A percentile compares a stretch with the other conserved stretches of the same genome.
phyloP scores from a whole-genome alignment of 2,113 vertebrate genomes.

The Eurypyga helias region DNA sequence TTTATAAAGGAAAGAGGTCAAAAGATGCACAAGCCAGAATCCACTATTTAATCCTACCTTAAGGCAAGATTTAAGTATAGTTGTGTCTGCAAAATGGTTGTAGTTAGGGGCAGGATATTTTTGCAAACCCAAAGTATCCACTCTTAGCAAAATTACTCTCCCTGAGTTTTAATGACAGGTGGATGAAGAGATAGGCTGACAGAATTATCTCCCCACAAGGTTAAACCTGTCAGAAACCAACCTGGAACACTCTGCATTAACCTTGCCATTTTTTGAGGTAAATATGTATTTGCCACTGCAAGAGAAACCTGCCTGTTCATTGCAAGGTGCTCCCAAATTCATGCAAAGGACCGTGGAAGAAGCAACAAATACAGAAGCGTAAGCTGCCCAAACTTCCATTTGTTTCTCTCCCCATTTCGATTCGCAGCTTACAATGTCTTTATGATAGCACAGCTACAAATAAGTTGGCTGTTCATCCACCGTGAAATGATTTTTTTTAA shows the following conservation, averaged over 20 bases:
- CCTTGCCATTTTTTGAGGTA: background rate
- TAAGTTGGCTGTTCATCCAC: conserved; percentile 19
- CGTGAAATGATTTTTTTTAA: conserved; percentile 46
- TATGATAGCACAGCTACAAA: background rate
- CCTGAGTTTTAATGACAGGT: background rate
- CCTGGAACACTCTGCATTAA: background rate
- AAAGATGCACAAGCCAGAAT: background rate
- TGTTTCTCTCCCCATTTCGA: background rate
- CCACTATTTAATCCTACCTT: background rate
- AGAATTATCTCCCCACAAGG: background rate
- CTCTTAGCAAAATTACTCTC: background rate
- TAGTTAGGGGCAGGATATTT: background rate
- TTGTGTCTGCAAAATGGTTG: background rate
- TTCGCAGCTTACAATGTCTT: background rate
- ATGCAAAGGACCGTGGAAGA: background rate
- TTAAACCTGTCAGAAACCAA: background rate
- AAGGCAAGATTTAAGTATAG: background rate
- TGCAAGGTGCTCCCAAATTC: background rate
- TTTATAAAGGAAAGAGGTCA: background rate
- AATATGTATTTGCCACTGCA: background rate
- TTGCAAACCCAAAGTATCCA: background rate
- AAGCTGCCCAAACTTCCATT: background rate
- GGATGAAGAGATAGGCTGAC: background rate
- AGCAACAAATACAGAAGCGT: background rate
- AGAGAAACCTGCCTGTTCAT: rapidly evolving